Conservation (phyloP, 2,888 invertebrate genomes). For the Schizotus pectinicornis region DNA sequence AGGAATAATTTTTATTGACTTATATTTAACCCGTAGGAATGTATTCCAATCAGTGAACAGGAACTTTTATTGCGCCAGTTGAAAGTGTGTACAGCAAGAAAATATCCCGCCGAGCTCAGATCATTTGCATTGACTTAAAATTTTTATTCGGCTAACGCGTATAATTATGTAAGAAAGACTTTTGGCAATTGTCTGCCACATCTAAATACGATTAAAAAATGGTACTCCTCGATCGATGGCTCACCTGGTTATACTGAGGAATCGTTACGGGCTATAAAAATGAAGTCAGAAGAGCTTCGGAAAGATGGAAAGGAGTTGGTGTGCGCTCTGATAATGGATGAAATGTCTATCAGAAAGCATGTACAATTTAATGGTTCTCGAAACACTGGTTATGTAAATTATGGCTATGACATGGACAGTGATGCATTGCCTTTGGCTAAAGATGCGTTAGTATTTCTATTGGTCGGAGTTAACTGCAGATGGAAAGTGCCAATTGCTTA, state of each 20-base stretch:
- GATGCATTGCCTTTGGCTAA: conserved; percentile 18
- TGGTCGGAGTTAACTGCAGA: conserved; percentile 16
- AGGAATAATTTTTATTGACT: too few species aligned
- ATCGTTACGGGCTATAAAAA: conserved; percentile 26
- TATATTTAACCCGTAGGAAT: too few species aligned
- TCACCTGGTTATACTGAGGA: conserved; percentile 35
- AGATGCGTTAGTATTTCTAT: conserved; percentile 22
- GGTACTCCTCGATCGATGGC: conserved; percentile 35
- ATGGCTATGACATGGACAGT: conserved; percentile 13
- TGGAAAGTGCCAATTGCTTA: conserved; percentile 25
- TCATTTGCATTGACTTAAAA: conserved; percentile 4
- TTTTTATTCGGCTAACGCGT: conserved; percentile 14
- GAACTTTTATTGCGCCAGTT: neutral
- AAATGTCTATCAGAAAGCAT: conserved; percentile 33
- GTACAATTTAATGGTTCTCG: conserved; percentile 24
- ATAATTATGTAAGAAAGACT: conserved; percentile 5
- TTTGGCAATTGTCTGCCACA: conserved; percentile 33
- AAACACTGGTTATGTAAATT: conserved; percentile 25
- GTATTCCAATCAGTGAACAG: neutral
- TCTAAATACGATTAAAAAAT: conserved; percentile 34
- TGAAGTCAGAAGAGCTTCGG: conserved; percentile 15
- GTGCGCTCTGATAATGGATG: conserved; percentile 29
- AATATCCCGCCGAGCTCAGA: conserved; percentile 5
- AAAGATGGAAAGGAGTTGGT: conserved; percentile 13
- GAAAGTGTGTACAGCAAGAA: neutral